These are phyloP conservation scores for Homarus gammarus DNA, from an alignment of 2,888 invertebrate species.

Conservation along the genomic window DNA sequence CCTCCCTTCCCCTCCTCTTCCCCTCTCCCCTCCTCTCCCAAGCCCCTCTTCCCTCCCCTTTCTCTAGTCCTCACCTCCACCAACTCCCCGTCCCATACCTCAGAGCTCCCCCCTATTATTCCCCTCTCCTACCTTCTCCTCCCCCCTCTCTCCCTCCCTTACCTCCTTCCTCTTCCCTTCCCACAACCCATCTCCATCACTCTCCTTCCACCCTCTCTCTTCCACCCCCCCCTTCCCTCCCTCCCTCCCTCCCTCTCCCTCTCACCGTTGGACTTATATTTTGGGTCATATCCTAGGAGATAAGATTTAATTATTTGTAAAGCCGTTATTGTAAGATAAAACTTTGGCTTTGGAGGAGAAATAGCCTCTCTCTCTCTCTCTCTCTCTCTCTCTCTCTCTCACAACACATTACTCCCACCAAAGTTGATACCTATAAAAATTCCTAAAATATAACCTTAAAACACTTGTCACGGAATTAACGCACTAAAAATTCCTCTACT, in stretches of 20 bases:
- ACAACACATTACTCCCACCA: background rate
- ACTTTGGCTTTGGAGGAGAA: background rate
- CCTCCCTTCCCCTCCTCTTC: background rate
- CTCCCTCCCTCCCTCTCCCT: background rate
- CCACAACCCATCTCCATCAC: no score
- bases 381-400: no score
- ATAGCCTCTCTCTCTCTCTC: background rate
- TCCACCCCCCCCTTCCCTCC: background rate
- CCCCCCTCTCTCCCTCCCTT: no score
- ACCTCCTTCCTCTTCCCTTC: no score
- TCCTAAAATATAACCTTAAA: no score
- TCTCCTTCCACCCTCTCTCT: no score
- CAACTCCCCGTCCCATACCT: no score
- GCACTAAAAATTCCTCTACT: background rate
- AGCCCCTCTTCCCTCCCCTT: background rate
- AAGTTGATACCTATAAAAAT: background rate
- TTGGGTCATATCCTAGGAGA: background rate
- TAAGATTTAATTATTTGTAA: background rate
- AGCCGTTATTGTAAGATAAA: background rate
- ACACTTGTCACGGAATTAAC: no score
- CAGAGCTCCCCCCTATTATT: no score
- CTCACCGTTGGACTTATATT: background rate
- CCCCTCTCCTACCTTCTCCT: background rate
- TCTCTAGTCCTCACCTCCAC: no score
- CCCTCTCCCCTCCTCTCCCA: background rate